Conservation (phyloP, 2,888 invertebrate genomes). For the Aphrophora alni region DNA sequence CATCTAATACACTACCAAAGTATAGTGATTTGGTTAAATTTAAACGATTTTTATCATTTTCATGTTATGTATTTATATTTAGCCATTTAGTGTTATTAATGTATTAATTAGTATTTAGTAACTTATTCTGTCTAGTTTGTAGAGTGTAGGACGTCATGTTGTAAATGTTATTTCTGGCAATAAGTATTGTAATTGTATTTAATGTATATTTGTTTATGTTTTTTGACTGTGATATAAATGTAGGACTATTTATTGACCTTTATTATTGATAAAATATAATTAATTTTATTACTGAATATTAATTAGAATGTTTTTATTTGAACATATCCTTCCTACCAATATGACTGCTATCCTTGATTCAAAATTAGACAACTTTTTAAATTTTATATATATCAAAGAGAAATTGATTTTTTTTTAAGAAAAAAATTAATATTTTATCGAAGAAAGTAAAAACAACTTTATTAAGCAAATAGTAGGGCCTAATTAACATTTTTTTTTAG, state of each 20-base stretch:
- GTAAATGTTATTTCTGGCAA: background rate
- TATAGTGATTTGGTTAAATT: background rate
- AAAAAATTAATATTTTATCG: too few species aligned
- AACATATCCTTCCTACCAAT: too few species aligned
- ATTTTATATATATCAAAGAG: too few species aligned
- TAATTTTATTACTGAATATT: slow-evolving; percentile 2
- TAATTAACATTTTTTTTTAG: too few species aligned
- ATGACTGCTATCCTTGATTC: too few species aligned
- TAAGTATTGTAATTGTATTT: slow-evolving; percentile 28
- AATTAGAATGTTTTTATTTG: background rate
- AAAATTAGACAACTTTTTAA: too few species aligned
- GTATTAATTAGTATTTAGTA: background rate
- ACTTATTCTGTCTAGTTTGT: background rate
- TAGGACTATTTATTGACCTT: slow-evolving; percentile 44
- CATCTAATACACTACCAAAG: background rate
- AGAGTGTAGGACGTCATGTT: background rate
- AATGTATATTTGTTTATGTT: slow-evolving; percentile 28
- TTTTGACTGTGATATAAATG: slow-evolving; percentile 46
- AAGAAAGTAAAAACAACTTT: too few species aligned
- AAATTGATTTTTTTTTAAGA: too few species aligned
- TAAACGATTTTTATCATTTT: background rate
- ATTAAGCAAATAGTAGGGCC: too few species aligned
- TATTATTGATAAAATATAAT: background rate
- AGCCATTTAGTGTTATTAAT: background rate
- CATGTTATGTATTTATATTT: background rate